Base-by-base conservation (phyloP, 2,888 invertebrate genomes). In the Leptogaster cylindrica region DNA sequence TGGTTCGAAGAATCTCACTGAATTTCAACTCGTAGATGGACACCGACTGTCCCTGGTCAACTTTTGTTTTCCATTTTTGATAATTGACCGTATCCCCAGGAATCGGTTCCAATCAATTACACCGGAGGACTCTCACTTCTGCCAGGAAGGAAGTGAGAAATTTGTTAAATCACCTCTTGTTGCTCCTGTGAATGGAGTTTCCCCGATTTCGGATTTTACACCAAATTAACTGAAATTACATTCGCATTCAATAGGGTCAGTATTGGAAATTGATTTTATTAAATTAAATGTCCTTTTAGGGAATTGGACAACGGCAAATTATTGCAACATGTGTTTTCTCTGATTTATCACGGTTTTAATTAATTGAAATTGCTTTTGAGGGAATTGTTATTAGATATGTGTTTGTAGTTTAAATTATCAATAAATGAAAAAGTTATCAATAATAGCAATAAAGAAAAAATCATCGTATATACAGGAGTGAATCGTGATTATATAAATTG, bases 21-120 rank as follows among this genome's bases (percentile, higher is more conserved):
- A 31, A 36, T 20, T 10, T 14, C 16, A 25, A 14, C 5, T 48
- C 14, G 14, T 28, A 50, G 55, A 16, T 46, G 41, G 25, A 48
- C 52, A 68, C 65, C 65, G 68, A 58, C 65, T 63, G 25, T 14
- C 12, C 61, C 41, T 68, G 65, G 68, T 68, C 68, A 68, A 27
- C 58, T 50, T 65, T 65, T 68, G 68, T 68, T 65, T 68, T 68
- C 39, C 65, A 68, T 68, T 65, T 68, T 65, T 58, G 65, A 68
- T 58, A 68, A 68, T 68, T 65, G 68, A 50, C 65, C 68, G 27
- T 68, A 27, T 65, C 65, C n/a, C 50, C 68, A 68, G 36, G 31
- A 46, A 68, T 68, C 39, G 50, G 68, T 68, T 68, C 68, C 68
- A 58, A 68, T 68, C 65, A 46, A 68, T 68, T 68, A 55, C 39